These are phyloP conservation scores for Sesia bembeciformis DNA, from an alignment of 2,888 invertebrate genomes.

Conservation along the genomic window DNA sequence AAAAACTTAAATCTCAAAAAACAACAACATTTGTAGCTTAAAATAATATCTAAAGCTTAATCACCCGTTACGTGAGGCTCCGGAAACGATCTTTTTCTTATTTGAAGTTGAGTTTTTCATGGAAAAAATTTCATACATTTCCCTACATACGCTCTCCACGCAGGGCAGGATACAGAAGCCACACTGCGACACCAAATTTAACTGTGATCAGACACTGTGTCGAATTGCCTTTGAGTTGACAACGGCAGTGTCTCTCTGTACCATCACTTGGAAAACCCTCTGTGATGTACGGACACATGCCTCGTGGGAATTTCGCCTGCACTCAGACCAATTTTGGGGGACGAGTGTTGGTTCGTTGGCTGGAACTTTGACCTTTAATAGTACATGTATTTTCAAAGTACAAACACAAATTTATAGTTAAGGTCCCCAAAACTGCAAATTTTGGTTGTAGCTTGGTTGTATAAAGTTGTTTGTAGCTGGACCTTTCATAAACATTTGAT, in stretches of 20 bases:
- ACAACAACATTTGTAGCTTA: too few relatives aligned
- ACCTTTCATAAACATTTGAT: too few relatives aligned
- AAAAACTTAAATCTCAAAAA: too few relatives aligned
- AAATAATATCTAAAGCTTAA: too few relatives aligned
- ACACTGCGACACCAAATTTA: neutral
- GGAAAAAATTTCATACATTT: neutral
- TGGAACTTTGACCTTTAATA: conserved; percentile 20
- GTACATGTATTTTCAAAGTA: conserved; percentile 18
- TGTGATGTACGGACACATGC: neutral
- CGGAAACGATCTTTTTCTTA: neutral
- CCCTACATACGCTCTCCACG: too few relatives aligned
- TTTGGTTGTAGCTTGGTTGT: too few relatives aligned
- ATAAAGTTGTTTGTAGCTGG: too few relatives aligned
- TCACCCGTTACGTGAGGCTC: too few relatives aligned
- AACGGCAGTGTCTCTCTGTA: too few relatives aligned
- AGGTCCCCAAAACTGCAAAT: too few relatives aligned
- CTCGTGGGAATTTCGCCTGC: conserved; percentile 9
- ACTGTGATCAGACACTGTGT: neutral
- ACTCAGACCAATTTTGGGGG: conserved; percentile 31
- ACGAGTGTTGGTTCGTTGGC: conserved; percentile 25
- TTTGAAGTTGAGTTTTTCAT: neutral
- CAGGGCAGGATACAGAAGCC: neutral
- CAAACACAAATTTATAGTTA: too few relatives aligned
- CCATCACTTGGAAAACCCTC: neutral
- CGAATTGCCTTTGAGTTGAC: neutral